Evolutionary conservation across 2,797 vertebrate species (phyloP), one percentile per base, ranked within the genome.

Genomic region (Hippopotamyrus pictus): DNA sequence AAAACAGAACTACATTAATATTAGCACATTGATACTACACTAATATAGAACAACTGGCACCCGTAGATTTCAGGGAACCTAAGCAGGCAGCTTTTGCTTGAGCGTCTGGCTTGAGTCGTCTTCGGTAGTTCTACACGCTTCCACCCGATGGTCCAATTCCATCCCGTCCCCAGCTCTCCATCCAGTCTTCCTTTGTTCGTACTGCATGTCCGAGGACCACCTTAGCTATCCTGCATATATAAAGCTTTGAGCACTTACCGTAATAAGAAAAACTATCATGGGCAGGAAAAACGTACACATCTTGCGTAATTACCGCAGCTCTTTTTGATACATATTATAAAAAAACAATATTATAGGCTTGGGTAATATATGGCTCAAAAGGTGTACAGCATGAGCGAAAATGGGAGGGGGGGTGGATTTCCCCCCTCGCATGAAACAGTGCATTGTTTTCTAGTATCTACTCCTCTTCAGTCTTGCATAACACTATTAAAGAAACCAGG

Each of bases 241-340:
- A 90, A 92, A 93, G 92, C 93, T 91, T 91, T 84, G 93, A 94
- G 91, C 93, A 92, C 90, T 92, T 94, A 94, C 92, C 91, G 94
- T 91, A 94, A 90, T 89, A 94, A 96, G 95, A 95, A 95, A 95
- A 95, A 51, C 62, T 92, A 94, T 94, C 88, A 92, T 91, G 91
- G 92, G 92, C 93, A 92, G 91, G 84, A 92, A 92, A 92, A 88
- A 90, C 48, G 91, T 90, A 91, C 88, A 92, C 91, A 88, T 92
- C 91, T 90, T 92, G 92, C 91, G 93, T 90, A 89, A 94, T 87
- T 91, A 91, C 82, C 90, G 90, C 89, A 90, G 88, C 89, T 84
- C 41, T 14, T 90, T 91, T 65, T 89, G 88, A 92, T 89, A 91
- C 89, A 91, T 90, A 88, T 62, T 90, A 84, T 50, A 93, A 90